Conservation (phyloP, 2,113 vertebrate genomes). For the Cisticola juncidis region DNA sequence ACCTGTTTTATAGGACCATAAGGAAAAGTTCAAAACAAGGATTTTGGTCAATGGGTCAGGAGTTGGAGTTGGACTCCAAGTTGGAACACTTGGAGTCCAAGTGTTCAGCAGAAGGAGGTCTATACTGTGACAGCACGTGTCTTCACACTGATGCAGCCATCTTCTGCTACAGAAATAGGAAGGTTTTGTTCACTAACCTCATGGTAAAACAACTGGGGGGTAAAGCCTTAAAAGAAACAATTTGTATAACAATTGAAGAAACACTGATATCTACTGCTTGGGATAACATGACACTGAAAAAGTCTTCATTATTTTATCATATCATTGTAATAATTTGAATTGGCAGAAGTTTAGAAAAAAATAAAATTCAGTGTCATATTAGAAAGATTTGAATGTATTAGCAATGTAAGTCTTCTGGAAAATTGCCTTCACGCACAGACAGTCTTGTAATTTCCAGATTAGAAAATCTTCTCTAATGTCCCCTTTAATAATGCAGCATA, state of each 20-base stretch:
- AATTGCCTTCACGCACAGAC: conserved; percentile 11
- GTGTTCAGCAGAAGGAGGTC: not conserved
- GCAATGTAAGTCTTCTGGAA: conserved; percentile 23
- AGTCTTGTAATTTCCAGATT: conserved; percentile 33
- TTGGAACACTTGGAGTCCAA: too few relatives aligned
- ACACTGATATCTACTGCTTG: not conserved
- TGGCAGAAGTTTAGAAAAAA: not conserved
- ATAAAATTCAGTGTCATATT: not conserved
- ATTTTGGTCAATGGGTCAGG: not conserved
- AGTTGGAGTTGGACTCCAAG: too few relatives aligned
- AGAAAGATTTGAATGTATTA: conserved; percentile 23
- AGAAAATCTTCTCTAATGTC: not conserved
- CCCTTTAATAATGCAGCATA: not conserved
- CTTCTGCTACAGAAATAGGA: not conserved
- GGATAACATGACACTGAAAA: not conserved
- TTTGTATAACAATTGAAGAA: not conserved
- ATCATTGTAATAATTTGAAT: not conserved
- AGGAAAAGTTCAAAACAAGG: not conserved
- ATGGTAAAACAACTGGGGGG: not conserved
- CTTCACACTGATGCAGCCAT: not conserved
- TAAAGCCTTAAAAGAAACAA: not conserved
- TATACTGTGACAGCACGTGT: not conserved
- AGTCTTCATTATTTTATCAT: not conserved
- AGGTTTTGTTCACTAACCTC: not conserved
- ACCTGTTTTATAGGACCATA: not conserved